Percentiles rank a stretch among this genome's conserved stretches.
phyloP scores from a whole-genome alignment of 2,113 vertebrate genomes.

The Rhinichthys klamathensis region DNA sequence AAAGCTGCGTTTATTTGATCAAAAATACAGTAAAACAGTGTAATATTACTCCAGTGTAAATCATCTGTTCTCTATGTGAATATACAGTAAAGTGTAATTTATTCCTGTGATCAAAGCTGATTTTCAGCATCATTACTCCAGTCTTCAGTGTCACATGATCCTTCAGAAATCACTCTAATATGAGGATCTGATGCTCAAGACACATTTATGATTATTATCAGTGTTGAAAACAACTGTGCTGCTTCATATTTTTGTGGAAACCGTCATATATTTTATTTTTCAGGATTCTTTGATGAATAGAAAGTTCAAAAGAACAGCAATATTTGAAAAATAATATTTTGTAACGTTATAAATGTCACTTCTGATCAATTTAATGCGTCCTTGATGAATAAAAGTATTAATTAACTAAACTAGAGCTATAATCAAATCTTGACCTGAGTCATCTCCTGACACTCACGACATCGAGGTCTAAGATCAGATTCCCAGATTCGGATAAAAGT shows the following conservation, averaged over 20 bases:
- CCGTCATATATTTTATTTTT: neutral
- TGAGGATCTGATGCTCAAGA: neutral
- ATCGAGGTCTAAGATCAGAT: neutral
- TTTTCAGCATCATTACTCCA: neutral
- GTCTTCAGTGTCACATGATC: constrained; percentile 1
- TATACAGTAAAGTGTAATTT: neutral
- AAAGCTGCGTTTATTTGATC: neutral
- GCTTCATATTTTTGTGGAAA: neutral
- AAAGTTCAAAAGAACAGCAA: too few relatives aligned
- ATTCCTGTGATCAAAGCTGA: neutral
- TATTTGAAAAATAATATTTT: neutral
- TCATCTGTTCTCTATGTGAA: neutral
- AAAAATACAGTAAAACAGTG: neutral
- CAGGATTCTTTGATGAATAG: too few relatives aligned
- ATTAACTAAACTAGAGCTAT: too few relatives aligned
- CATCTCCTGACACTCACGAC: neutral
- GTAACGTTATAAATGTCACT: neutral
- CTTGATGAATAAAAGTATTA: neutral
- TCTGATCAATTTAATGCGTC: neutral
- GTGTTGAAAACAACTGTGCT: neutral
- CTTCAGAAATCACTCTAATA: neutral
- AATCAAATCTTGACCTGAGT: neutral
- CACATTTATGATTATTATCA: neutral
- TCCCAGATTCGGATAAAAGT: neutral
- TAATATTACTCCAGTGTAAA: accelerated